Percentiles rank a stretch among this genome's conserved stretches.
These are phyloP conservation scores for Varanus salvator DNA, from an alignment of 2,113 vertebrate species.

Conservation along the genomic window DNA sequence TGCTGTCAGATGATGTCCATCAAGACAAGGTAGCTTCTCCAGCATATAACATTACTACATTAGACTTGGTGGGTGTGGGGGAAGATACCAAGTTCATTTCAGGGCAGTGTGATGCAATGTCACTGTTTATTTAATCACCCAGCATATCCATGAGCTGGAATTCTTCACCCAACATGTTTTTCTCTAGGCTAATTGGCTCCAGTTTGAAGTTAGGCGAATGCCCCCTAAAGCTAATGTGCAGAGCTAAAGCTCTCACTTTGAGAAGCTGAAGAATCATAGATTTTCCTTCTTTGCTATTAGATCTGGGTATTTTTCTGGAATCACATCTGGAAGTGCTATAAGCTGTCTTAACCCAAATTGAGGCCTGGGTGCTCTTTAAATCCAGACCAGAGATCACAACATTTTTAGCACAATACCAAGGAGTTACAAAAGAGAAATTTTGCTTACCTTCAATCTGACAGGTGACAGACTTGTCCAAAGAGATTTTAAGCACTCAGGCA, in stretches of 20 bases:
- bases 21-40: slow-evolving; percentile 21
- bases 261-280: not conserved
- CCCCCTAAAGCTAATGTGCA: not conserved
- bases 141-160: not conserved
- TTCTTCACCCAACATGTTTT: not conserved
- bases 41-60: slow-evolving; percentile 13
- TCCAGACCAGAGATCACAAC: not conserved
- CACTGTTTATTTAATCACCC: not conserved
- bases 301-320: not conserved
- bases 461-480: not conserved
- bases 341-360: not conserved
- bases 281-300: not conserved
- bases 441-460: not conserved
- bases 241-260: not conserved
- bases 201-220: not conserved
- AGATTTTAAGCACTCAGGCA: not conserved
- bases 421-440: not conserved
- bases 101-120: slow-evolving; percentile 5
- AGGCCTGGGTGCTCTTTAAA: not conserved
- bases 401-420: not conserved
- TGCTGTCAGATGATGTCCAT: slow-evolving; percentile 45
- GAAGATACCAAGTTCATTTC: slow-evolving; percentile 35
- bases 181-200: not conserved
- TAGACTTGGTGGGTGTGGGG: not conserved
- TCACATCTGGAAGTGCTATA: not conserved